These are phyloP conservation scores for Tragelaphus scriptus DNA, from an alignment of 2,113 vertebrate species.

Conservation along the genomic window DNA sequence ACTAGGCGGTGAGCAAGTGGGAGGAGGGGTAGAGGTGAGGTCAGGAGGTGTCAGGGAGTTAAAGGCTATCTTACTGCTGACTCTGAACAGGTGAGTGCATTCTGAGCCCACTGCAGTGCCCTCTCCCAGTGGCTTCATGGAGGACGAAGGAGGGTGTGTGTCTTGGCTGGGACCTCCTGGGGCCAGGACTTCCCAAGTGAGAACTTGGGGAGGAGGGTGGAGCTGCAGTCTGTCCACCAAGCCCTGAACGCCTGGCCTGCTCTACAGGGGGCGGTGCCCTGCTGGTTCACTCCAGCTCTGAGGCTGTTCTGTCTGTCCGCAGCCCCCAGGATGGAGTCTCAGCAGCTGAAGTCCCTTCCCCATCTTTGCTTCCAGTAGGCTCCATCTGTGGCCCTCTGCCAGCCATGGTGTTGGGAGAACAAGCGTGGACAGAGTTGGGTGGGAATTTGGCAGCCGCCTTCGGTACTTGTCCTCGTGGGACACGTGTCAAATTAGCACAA, in stretches of 20 bases:
- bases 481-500: not conserved
- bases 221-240: not conserved
- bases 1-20: not conserved
- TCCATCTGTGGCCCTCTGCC: not conserved
- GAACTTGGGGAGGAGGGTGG: not conserved
- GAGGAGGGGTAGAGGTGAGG: not conserved
- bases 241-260: not conserved
- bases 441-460: not conserved
- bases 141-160: not conserved
- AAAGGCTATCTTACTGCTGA: not conserved
- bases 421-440: not conserved
- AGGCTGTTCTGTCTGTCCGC: not conserved
- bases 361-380: no score
- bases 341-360: not conserved
- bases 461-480: not conserved
- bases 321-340: fast-evolving
- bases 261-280: not conserved
- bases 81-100: no score
- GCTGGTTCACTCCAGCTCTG: not conserved
- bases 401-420: not conserved
- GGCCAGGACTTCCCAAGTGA: not conserved
- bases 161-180: not conserved
- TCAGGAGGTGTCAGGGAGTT: not conserved
- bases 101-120: not conserved
- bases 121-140: not conserved